Base-by-base conservation (phyloP, 2,797 vertebrate genomes). In the Trachops cirrhosus region DNA sequence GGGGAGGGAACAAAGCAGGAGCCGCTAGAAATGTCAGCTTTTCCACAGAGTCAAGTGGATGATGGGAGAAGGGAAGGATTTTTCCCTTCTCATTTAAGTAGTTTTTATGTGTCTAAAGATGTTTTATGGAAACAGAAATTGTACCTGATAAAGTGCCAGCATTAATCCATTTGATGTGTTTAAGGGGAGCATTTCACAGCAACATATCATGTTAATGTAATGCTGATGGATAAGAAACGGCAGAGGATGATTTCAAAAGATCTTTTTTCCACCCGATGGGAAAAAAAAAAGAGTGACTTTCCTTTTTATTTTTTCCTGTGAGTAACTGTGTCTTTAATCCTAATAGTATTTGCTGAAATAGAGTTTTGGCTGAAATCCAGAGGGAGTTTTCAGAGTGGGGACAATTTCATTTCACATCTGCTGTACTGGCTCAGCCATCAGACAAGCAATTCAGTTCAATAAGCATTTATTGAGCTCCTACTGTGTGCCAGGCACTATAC, bases 101-200 rank as follows among this genome's bases (percentile, higher is more conserved):
- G 87, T 91, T 98, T 98, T 97, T 95, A 24, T 96, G 92, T 75
- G 93, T 97, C 97, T 97, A 89, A 97, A 97, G 96, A 92, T 44
- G 68, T 97, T 97, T 98, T 96, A 97, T 92, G 95, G 98, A 97
- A 98, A 98, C 96, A 97, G 98, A 98, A 98, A 97, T 97, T 88
- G 87, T 94, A 97, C 97, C 97, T 98, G 98, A 98, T 98, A 94
- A 98, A 98, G 87, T 97, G 97, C 96, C 97, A 97, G 95, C 97
- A 95, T 98, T 98, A 98, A 98, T 98, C 97, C 91, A 97, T 95
- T 97, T 97, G 97, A 98, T 97, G 88, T 97, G 97, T 98, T 98
- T 98, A 98, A 98, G 97, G 90, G 74, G 0, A 6, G 93, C 96
- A 92, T 96, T 98, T 97, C 98, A 97, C 96, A 95, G 97, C 96